These are phyloP conservation scores for Drosophila willistoni DNA, from an alignment of 1,140 invertebrate species.

Conservation along the genomic window DNA sequence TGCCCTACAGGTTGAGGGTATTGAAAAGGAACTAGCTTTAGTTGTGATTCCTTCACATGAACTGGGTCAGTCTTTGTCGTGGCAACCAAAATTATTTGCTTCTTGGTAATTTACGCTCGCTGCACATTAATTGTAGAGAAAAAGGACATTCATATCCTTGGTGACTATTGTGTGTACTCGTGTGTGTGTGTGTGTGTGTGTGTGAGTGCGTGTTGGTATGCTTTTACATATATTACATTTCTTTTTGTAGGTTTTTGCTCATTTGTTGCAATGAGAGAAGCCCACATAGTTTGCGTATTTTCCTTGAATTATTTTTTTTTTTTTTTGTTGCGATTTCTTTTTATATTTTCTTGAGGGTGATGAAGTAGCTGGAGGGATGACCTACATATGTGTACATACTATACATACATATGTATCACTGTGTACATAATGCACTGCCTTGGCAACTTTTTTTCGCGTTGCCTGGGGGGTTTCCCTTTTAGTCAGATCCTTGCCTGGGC, in stretches of 20 bases:
- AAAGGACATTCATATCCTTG: slow-evolving; percentile 68
- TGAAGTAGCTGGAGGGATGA: slow-evolving; percentile 10
- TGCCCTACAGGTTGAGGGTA: not conserved
- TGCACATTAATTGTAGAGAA: slow-evolving; percentile 77
- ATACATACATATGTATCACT: slow-evolving; percentile 12
- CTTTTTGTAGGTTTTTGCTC: slow-evolving; percentile 59
- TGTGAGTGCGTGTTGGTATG: not conserved
- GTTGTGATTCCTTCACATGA: slow-evolving; percentile 49
- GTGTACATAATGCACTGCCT: slow-evolving; percentile 61
- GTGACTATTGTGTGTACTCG: slow-evolving; percentile 51
- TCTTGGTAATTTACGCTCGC: slow-evolving; percentile 70
- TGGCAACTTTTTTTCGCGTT: slow-evolving; percentile 50
- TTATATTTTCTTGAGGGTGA: slow-evolving; percentile 26
- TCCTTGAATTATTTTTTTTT: slow-evolving; percentile 30
- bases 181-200: not conserved
- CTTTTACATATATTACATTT: slow-evolving; percentile 64
- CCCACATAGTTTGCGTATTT: slow-evolving; percentile 53
- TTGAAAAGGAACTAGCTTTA: slow-evolving; percentile 37
- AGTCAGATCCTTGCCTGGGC: not conserved
- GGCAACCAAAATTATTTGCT: slow-evolving; percentile 48
- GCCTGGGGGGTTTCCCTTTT: not conserved
- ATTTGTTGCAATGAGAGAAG: slow-evolving; percentile 67
- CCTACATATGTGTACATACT: slow-evolving; percentile 39
- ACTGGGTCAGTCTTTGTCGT: slow-evolving; percentile 61
- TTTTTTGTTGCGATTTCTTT: slow-evolving; percentile 30